These are phyloP conservation scores for Clarias gariepinus DNA, from an alignment of 2,113 vertebrate species.

Conservation along the genomic window DNA sequence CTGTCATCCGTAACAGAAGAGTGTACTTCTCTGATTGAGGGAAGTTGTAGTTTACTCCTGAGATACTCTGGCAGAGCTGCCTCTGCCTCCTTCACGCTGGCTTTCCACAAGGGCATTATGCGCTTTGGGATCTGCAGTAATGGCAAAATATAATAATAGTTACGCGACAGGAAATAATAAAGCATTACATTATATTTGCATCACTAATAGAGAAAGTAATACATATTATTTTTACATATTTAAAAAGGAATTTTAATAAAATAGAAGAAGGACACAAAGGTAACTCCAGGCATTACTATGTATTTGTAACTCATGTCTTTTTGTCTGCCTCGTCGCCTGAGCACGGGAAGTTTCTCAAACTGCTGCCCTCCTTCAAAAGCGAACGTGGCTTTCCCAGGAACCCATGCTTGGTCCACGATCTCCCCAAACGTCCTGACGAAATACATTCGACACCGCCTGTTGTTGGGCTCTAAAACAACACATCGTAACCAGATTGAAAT, in stretches of 20 bases:
- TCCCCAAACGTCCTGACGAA: conserved; percentile 89
- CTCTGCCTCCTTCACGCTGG: conserved; percentile 87
- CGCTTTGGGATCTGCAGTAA: conserved; percentile 87
- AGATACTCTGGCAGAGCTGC: conserved; percentile 72
- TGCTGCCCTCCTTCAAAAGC: conserved; percentile 91
- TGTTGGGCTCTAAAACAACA: conserved; percentile 72
- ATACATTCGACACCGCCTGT: conserved; percentile 87
- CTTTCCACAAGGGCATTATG: conserved; percentile 88
- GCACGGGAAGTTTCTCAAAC: conserved; percentile 87
- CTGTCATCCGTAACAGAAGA: conserved; percentile 55
- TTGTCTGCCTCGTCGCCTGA: conserved; percentile 86
- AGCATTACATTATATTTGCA: background rate
- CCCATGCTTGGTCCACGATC: conserved; percentile 87
- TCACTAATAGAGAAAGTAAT: background rate
- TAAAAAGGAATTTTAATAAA: background rate
- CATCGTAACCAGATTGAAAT: background rate
- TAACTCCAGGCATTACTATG: conserved; percentile 72
- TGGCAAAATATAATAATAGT: conserved; percentile 32
- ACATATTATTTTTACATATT: background rate
- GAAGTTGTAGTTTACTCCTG: conserved; percentile 62
- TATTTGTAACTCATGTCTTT: conserved; percentile 91
- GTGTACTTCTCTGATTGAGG: conserved; percentile 50
- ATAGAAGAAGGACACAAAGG: background rate
- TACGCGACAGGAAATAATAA: background rate
- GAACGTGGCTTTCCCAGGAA: conserved; percentile 83